Conservation (phyloP, 2,797 vertebrate species). For the Rhadinocentrus ornatus region DNA sequence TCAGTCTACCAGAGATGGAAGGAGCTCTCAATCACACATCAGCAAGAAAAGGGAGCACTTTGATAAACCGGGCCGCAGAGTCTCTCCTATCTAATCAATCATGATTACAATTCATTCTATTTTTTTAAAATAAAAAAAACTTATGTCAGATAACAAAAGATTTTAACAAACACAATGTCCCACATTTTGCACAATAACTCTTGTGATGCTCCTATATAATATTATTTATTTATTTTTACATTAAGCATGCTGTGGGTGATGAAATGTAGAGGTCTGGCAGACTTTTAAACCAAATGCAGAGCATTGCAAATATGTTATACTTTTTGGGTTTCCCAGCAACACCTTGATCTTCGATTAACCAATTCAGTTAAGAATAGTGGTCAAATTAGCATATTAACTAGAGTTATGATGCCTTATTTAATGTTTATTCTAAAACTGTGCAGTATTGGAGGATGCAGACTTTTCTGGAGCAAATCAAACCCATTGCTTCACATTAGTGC, state of each 20-base stretch:
- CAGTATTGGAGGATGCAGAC: no score
- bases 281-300: slow-evolving; percentile 21
- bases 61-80: neutral
- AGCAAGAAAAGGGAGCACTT: neutral
- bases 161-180: no score
- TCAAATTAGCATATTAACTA: slow-evolving; percentile 70
- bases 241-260: neutral
- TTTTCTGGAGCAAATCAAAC: no score
- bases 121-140: no score
- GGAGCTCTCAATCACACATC: neutral
- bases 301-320: slow-evolving; percentile 52
- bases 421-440: neutral
- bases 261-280: slow-evolving; percentile 1
- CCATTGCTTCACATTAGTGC: no score
- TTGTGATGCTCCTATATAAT: no score
- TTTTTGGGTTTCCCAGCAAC: slow-evolving; percentile 31
- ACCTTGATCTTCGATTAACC: slow-evolving; percentile 63
- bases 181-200: no score
- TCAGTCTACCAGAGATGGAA: no score
- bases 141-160: no score
- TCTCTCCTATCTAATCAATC: neutral
- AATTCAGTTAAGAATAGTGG: slow-evolving; percentile 60
- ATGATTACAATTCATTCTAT: no score
- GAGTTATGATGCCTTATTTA: slow-evolving; percentile 22
- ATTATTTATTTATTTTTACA: no score